Conservation (phyloP, 2,113 vertebrate species). For the Anguilla rostrata region DNA sequence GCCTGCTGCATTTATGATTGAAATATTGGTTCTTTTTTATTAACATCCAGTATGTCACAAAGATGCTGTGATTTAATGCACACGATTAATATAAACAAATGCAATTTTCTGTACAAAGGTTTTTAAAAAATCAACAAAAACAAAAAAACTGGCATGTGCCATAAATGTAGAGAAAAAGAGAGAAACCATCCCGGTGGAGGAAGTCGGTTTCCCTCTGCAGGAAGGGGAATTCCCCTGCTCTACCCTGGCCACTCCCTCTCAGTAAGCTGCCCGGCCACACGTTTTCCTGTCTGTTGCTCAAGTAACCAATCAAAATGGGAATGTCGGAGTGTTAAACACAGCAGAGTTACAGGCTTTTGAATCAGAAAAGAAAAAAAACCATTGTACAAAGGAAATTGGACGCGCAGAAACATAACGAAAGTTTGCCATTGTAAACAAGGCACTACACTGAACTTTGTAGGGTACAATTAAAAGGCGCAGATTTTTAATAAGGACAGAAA, state of each 20-base stretch:
- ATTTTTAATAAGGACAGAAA: not conserved
- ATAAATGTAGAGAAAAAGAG: not conserved
- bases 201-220: not conserved
- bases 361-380: not conserved
- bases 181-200: not conserved
- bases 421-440: not conserved
- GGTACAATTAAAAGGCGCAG: not conserved
- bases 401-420: not conserved
- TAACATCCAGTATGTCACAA: conserved; percentile 22
- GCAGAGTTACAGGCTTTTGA: too few relatives aligned
- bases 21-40: not conserved
- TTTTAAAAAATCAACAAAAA: not conserved
- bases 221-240: not conserved
- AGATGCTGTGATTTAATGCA: not conserved
- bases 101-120: not conserved
- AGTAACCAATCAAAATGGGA: not conserved
- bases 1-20: not conserved
- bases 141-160: conserved; percentile 7
- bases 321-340: not conserved
- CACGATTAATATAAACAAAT: conserved; percentile 14
- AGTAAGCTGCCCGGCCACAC: not conserved
- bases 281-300: not conserved
- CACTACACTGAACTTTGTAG: not conserved
- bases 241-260: not conserved
- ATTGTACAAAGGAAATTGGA: not conserved